phyloP scores from a whole-genome alignment of 2,888 invertebrate species.

The Cheilosia vulpina region DNA sequence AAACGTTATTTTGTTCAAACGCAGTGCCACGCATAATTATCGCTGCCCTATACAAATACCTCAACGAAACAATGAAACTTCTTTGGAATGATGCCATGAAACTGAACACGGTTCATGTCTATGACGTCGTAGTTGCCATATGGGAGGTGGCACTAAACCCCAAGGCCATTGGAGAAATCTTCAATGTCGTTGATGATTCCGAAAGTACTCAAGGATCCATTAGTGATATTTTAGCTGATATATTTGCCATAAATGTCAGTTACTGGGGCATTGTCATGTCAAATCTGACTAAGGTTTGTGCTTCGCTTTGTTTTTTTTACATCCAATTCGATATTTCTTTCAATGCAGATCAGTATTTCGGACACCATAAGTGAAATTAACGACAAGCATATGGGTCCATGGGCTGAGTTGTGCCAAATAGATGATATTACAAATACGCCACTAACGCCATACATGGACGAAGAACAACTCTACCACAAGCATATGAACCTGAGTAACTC shows the following conservation, averaged over 20 bases:
- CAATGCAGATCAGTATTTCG: constrained; percentile 88
- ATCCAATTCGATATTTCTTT: not conserved
- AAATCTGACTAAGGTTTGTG: constrained; percentile 89
- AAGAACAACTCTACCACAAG: constrained; percentile 91
- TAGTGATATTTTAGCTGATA: constrained; percentile 90
- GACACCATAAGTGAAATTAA: constrained; percentile 95
- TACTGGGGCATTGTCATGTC: constrained; percentile 94
- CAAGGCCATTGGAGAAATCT: constrained; percentile 86
- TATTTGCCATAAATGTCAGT: constrained; percentile 94
- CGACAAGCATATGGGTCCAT: constrained; percentile 95
- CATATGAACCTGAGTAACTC: constrained; percentile 90
- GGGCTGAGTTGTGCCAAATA: constrained; percentile 93
- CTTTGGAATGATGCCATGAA: constrained; percentile 93
- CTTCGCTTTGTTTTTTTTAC: not conserved
- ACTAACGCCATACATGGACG: constrained; percentile 93
- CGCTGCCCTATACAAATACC: constrained; percentile 94
- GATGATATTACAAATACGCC: constrained; percentile 93
- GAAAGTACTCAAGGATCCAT: constrained; percentile 94
- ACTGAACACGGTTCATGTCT: constrained; percentile 94
- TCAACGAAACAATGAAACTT: constrained; percentile 95
- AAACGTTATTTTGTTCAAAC: constrained; percentile 66
- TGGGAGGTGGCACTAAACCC: constrained; percentile 88
- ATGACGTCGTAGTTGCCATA: constrained; percentile 92
- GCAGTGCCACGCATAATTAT: constrained; percentile 93
- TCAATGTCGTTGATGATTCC: constrained; percentile 93